phyloP scores from a whole-genome alignment of 2,888 invertebrate genomes.

The Anoplius nigerrimus region DNA sequence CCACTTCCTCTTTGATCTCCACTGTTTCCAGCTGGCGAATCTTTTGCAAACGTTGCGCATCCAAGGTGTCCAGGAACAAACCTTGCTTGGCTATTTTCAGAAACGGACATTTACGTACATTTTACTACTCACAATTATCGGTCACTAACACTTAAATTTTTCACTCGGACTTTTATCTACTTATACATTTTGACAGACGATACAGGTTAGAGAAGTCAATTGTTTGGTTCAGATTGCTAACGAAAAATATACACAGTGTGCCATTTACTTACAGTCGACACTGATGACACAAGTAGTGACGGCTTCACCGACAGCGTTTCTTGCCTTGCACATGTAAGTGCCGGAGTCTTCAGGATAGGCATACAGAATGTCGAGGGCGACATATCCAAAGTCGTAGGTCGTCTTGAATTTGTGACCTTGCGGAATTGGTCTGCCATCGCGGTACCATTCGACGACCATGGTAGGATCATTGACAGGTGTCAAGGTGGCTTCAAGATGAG shows the following conservation, averaged over 20 bases:
- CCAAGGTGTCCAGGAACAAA: slow-evolving; percentile 90
- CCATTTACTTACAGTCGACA: slow-evolving; percentile 83
- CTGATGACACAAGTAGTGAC: slow-evolving; percentile 93
- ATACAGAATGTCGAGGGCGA: slow-evolving; percentile 96
- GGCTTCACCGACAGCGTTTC: slow-evolving; percentile 96
- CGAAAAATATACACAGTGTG: not conserved
- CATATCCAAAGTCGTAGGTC: slow-evolving; percentile 97
- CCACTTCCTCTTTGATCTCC: slow-evolving; percentile 85
- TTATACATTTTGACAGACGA: slow-evolving; percentile 5
- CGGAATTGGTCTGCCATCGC: slow-evolving; percentile 94
- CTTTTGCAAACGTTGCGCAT: slow-evolving; percentile 92
- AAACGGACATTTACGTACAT: slow-evolving; percentile 57
- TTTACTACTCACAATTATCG: not conserved
- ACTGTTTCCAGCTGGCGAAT: slow-evolving; percentile 90
- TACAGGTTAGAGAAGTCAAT: not conserved
- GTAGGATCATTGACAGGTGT: slow-evolving; percentile 98
- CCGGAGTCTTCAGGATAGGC: slow-evolving; percentile 98
- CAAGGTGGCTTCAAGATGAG: slow-evolving; percentile 95
- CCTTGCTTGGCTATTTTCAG: slow-evolving; percentile 84
- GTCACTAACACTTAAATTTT: not conserved
- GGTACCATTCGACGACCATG: slow-evolving; percentile 99
- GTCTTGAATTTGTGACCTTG: slow-evolving; percentile 97
- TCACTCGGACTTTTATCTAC: slow-evolving; percentile 5
- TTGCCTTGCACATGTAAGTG: slow-evolving; percentile 96
- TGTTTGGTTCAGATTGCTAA: not conserved